phyloP scores from a whole-genome alignment of 2,113 vertebrate species.

The Trinectes maculatus region DNA sequence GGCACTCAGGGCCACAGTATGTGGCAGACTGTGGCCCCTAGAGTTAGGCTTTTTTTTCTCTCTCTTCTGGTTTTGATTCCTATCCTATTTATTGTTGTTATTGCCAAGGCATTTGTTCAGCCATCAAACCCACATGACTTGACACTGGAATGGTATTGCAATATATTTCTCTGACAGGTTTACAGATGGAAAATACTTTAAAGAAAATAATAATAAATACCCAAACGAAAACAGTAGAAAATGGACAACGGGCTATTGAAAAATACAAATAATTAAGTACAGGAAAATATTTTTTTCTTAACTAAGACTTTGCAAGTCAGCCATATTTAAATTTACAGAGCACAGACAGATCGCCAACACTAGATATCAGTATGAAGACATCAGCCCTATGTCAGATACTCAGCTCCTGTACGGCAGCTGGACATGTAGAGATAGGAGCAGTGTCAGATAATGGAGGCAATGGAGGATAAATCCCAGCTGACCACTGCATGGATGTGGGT shows the following conservation, averaged over 20 bases:
- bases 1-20: slow-evolving; percentile 59
- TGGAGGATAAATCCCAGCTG: not conserved
- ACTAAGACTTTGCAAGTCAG: not conserved
- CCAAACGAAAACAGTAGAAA: not conserved
- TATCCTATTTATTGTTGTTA: slow-evolving; percentile 22
- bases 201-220: slow-evolving; percentile 22
- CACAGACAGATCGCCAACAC: not conserved
- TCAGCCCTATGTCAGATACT: not conserved
- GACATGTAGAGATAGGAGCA: not conserved
- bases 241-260: not conserved
- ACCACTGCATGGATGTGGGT: not conserved
- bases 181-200: slow-evolving; percentile 26
- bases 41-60: not conserved
- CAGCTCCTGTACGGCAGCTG: not conserved
- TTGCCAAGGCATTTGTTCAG: slow-evolving; percentile 51
- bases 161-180: slow-evolving; percentile 44
- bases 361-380: slow-evolving; percentile 3
- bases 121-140: slow-evolving; percentile 60
- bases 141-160: slow-evolving; percentile 45
- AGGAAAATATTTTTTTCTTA: not conserved
- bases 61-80: not conserved
- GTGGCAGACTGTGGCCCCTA: slow-evolving; percentile 49
- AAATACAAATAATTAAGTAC: not conserved
- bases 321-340: not conserved
- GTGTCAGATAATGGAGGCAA: not conserved